Evolutionary conservation across 2,888 invertebrate species (phyloP), one percentile per base, ranked within the genome.

Genomic region (Machimus atricapillus): DNA sequence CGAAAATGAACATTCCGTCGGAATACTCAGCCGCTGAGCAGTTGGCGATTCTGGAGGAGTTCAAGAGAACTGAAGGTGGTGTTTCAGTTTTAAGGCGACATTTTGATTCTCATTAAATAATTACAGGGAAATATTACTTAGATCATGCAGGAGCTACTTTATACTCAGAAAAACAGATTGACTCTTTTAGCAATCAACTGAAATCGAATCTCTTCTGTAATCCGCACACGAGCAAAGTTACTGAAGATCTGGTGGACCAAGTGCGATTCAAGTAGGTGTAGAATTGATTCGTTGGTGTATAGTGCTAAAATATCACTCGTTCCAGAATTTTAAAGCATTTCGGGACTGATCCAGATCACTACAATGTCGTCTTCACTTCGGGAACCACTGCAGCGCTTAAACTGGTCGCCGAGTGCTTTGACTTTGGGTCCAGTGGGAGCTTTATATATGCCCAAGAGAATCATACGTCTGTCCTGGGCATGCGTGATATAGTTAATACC

Each of bases 381-480:
- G 98, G 98, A 58, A 96, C 98, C n/a, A 98, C 99, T 31, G 96
- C 95, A 27, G 95, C 97, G 0, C 92, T 99, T 85, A 98, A 97
- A 93, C 91, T 96, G 78, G 93, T 98, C 0, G 96, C 96, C 0
- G 98, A 99, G 91, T 94, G 95, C 87, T 98, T 99, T 91, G 91
- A 94, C 88, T 97, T 96, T 91, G 89, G 89, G 5, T 40, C 58
- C 87, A 87, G 87, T 85, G 97, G 97, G 1, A 93, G 94, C 83
- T 97, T 98, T 91, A 94, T 95, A 9, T 97, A 98, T 91, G 93
- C 97, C 85, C 94, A 96, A 91, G 98, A 99, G 91, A 98, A 97
- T 91, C 99, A 99, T 91, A 99, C 99, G 0, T 99, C 99, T 1
- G 98, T 98, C 0, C 93, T 99, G 88, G 99, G 99, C 14, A 96